Percentiles rank a stretch among this genome's conserved stretches.
Evolutionary conservation across 2,888 invertebrate species (phyloP).

Genomic region (Sphecodes monilicornis): DNA sequence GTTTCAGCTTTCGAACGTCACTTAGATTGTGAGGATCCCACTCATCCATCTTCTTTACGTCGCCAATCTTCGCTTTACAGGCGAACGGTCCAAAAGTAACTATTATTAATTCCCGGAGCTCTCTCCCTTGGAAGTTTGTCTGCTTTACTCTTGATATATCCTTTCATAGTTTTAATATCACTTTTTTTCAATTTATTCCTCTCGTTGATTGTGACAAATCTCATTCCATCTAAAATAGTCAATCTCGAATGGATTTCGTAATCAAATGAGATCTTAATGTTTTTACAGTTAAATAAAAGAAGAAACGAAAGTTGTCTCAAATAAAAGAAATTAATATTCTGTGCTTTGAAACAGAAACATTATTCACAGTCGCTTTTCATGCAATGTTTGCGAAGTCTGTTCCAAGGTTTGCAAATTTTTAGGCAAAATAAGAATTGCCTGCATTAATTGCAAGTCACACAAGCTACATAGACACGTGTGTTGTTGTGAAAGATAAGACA

Average conservation of each 20-base stretch:
- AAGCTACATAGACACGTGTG: no score
- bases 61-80: background rate
- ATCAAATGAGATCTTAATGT: background rate
- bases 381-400: no score
- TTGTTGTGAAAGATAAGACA: no score
- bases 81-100: background rate
- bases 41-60: slow-evolving; percentile 22
- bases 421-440: no score
- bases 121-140: background rate
- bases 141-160: background rate
- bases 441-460: no score
- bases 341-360: background rate
- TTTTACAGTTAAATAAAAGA: background rate
- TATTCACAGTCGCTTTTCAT: background rate
- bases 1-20: background rate
- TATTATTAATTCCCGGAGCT: background rate
- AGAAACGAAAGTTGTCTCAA: background rate
- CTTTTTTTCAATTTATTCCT: background rate
- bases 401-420: no score
- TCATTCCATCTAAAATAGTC: background rate
- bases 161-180: background rate
- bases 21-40: background rate
- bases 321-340: background rate
- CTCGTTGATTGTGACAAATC: background rate
- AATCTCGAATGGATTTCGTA: background rate